Conservation (phyloP, 2,888 invertebrate genomes). For the Cephus pulcher region DNA sequence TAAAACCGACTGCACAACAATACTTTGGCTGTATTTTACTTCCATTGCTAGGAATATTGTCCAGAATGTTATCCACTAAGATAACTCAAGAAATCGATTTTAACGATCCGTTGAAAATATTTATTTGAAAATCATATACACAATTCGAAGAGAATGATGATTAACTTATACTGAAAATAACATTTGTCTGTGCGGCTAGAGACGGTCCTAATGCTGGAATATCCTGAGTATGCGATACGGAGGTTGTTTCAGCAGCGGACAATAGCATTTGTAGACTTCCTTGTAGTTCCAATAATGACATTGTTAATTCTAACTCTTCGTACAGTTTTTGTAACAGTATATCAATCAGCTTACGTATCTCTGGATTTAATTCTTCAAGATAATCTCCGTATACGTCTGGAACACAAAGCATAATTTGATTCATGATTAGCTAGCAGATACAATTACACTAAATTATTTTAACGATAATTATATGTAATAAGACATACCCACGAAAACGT, state of each 20-base stretch:
- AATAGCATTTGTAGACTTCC: constrained; percentile 78
- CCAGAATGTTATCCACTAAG: background rate
- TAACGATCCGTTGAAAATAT: constrained; percentile 7
- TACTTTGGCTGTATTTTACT: constrained; percentile 3
- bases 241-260: constrained; percentile 68
- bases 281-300: constrained; percentile 74
- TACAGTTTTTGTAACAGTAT: constrained; percentile 73
- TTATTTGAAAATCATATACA: constrained; percentile 41
- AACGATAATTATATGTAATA: background rate
- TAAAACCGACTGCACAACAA: background rate
- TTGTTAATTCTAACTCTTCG: constrained; percentile 77
- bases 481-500: constrained; percentile 75
- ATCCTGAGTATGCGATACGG: constrained; percentile 37
- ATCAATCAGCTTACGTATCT: constrained; percentile 73
- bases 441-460: background rate
- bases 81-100: background rate
- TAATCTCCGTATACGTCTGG: constrained; percentile 76
- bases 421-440: background rate
- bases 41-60: background rate
- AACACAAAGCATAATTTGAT: constrained; percentile 19
- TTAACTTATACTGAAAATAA: constrained; percentile 56
- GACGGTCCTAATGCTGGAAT: constrained; percentile 50
- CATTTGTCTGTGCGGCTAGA: constrained; percentile 66
- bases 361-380: constrained; percentile 73
- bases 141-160: constrained; percentile 24